Evolutionary conservation across 2,113 vertebrate species (phyloP).

Genomic region (Strigops habroptila): DNA sequence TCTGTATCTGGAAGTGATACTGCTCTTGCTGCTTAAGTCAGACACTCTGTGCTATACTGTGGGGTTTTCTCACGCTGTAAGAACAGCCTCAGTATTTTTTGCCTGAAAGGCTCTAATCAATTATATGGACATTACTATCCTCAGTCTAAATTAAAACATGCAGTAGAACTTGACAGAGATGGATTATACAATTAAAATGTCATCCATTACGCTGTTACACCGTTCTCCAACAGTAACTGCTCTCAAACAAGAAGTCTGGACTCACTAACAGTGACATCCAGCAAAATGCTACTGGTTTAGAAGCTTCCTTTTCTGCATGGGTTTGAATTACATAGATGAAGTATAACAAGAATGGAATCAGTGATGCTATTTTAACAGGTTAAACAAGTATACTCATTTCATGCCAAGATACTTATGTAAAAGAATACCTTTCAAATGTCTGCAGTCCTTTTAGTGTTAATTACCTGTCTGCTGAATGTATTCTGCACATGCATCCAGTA

Average conservation of each 20-base stretch:
- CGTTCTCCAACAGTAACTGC: not conserved
- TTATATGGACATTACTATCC: not conserved
- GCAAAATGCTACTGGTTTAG: not conserved
- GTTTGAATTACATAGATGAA: not conserved
- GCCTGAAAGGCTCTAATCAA: not conserved
- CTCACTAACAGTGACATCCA: not conserved
- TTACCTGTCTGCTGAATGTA: slow-evolving; percentile 96
- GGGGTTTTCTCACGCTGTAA: not conserved
- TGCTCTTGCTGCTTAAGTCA: not conserved
- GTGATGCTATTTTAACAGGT: not conserved
- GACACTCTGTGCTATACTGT: not conserved
- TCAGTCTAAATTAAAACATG: not conserved
- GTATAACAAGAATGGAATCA: not conserved
- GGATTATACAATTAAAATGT: not conserved
- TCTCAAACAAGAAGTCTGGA: not conserved
- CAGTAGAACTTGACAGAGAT: not conserved
- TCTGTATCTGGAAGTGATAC: not conserved
- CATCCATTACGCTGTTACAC: not conserved
- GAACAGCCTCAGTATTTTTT: not conserved
- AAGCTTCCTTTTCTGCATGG: not conserved
- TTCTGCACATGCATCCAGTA: slow-evolving; percentile 98
- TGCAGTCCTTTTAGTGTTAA: not conserved
- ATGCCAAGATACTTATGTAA: not conserved
- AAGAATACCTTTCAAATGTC: not conserved
- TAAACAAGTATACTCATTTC: not conserved